Conservation (phyloP, 1,140 invertebrate genomes). For the Helicoverpa armigera region DNA sequence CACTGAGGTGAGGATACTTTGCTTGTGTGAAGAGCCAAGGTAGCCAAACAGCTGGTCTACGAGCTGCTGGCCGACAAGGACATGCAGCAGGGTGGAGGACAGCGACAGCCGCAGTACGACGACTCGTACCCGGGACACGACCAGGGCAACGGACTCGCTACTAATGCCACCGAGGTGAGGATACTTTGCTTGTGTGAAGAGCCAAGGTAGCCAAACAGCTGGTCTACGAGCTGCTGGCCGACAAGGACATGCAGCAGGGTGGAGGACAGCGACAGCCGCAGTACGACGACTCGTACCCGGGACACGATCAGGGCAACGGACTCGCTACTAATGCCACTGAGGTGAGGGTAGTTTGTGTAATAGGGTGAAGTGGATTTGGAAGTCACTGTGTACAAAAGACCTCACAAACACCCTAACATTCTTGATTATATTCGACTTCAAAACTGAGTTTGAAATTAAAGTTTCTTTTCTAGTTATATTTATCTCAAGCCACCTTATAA, state of each 20-base stretch:
- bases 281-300: conserved; percentile 71
- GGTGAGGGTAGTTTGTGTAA: conserved; percentile 52
- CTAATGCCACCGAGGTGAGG: conserved; percentile 75
- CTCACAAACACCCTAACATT: too few species aligned
- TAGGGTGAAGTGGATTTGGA: too few species aligned
- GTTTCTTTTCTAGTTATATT: too few species aligned
- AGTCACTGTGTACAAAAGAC: too few species aligned
- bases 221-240: conserved; percentile 96
- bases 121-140: conserved; percentile 73
- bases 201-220: too few species aligned
- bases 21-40: too few species aligned
- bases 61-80: conserved; percentile 96
- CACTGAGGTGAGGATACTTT: conserved; percentile 75
- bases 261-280: conserved; percentile 75
- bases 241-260: conserved; percentile 93
- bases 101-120: conserved; percentile 71
- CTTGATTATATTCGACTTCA: too few species aligned
- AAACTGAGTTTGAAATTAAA: too few species aligned
- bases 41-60: too few species aligned
- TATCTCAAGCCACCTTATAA: too few species aligned
- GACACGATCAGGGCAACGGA: conserved; percentile 80
- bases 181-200: too few species aligned
- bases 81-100: conserved; percentile 88
- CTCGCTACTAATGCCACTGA: conserved; percentile 74
- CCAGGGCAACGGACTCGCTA: conserved; percentile 77